Evolutionary conservation across 2,113 vertebrate genomes (phyloP).

Genomic region (Crotalus tigris): DNA sequence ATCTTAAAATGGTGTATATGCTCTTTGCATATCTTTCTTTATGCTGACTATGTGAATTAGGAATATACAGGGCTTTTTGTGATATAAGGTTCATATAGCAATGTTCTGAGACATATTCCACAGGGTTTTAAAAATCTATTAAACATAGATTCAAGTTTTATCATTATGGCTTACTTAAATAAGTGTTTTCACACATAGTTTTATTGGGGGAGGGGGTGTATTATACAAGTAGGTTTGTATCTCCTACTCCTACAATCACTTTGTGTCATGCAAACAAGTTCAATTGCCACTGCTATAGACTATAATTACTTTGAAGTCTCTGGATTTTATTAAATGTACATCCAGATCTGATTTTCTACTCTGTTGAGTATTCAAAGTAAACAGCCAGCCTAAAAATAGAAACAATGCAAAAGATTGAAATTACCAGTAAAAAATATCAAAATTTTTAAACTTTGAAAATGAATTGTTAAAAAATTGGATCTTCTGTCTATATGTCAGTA

Average conservation of each 20-base stretch:
- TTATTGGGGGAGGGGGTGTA: neutral
- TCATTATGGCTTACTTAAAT: neutral
- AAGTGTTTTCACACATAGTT: neutral
- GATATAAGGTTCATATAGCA: neutral
- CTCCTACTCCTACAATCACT: neutral
- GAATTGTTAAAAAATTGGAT: too few species aligned
- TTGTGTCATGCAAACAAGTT: neutral
- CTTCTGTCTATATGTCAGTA: neutral
- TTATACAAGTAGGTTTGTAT: neutral
- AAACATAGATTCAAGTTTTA: neutral
- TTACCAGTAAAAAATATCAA: neutral
- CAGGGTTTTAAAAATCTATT: neutral
- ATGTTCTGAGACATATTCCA: neutral
- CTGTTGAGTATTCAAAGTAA: neutral
- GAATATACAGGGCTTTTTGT: neutral
- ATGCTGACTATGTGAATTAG: neutral
- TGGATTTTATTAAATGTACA: neutral
- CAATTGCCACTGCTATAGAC: neutral
- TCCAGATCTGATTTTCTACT: neutral
- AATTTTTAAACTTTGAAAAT: neutral
- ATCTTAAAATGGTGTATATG: neutral
- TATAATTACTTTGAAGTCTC: neutral
- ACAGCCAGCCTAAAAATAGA: neutral
- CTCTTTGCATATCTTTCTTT: neutral
- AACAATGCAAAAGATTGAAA: neutral